Evolutionary conservation across 2,113 vertebrate genomes (phyloP).

Genomic region (Damaliscus lunatus): DNA sequence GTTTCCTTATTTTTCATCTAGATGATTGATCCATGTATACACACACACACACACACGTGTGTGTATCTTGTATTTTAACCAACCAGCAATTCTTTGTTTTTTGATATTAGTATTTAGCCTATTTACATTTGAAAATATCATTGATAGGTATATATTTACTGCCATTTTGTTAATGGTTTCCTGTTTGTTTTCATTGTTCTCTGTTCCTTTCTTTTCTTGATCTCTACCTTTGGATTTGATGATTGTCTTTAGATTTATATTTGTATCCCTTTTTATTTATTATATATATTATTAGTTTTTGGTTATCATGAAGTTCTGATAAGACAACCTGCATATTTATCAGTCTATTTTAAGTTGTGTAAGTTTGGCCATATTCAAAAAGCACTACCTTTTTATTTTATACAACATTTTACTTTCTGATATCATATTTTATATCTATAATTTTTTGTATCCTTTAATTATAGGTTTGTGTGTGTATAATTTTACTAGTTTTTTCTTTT

Average conservation of each 20-base stretch:
- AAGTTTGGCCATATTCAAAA: neutral
- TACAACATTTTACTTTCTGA: neutral
- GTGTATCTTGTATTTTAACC: too few relatives aligned
- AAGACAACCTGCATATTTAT: neutral
- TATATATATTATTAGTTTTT: neutral
- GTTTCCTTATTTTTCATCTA: neutral
- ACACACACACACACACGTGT: too few relatives aligned
- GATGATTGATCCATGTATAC: neutral
- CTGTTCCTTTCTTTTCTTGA: neutral
- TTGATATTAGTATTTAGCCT: too few relatives aligned
- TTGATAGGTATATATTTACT: neutral
- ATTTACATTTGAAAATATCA: neutral
- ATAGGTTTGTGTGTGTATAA: neutral
- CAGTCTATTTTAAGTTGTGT: neutral
- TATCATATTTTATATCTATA: neutral
- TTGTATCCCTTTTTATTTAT: neutral
- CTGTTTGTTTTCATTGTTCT: neutral
- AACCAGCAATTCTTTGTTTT: too few relatives aligned
- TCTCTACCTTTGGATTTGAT: neutral
- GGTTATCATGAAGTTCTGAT: neutral
- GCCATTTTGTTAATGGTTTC: neutral
- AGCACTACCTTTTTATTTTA: neutral
- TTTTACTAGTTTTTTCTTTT: neutral
- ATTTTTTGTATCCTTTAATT: neutral
- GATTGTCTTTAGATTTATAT: neutral